Evolutionary conservation across 2,797 vertebrate genomes (phyloP).

Genomic region (Mormyrops boulengeri): DNA sequence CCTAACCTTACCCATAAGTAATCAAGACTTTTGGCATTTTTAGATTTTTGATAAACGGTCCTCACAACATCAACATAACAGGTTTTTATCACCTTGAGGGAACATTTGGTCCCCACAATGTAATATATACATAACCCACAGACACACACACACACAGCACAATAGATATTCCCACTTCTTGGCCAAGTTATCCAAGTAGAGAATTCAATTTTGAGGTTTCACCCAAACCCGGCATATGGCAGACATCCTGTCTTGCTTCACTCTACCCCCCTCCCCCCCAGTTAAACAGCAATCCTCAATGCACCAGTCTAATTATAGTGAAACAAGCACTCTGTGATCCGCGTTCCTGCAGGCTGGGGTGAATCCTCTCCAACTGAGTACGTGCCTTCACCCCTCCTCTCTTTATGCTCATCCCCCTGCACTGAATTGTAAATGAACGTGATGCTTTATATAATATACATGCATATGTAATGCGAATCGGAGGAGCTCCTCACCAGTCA

Average conservation of each 20-base stretch:
- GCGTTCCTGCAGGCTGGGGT: conserved; percentile 8
- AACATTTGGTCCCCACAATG: background rate
- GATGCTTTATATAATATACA: conserved; percentile 33
- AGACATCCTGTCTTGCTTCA: conserved; percentile 49
- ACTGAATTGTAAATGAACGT: conserved; percentile 40
- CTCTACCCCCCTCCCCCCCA: conserved; percentile 54
- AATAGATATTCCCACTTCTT: background rate
- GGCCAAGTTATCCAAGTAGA: conserved; percentile 21
- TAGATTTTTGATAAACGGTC: background rate
- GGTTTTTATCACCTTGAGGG: background rate
- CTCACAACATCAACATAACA: background rate
- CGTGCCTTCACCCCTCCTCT: conserved; percentile 25
- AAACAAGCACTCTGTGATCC: conserved; percentile 66
- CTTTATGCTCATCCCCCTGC: conserved; percentile 28
- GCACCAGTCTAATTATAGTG: conserved; percentile 72
- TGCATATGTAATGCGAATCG: conserved; percentile 32
- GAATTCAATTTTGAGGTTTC: conserved; percentile 17
- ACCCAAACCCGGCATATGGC: conserved; percentile 31
- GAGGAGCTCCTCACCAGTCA: conserved; percentile 10
- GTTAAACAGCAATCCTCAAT: conserved; percentile 60
- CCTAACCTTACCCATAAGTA: background rate
- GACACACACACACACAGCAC: background rate
- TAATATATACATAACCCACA: background rate
- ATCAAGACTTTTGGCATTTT: background rate
- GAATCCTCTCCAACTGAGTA: conserved; percentile 26